Evolutionary conservation across 1,140 invertebrate species (phyloP).

Genomic region (Camponotus floridanus): DNA sequence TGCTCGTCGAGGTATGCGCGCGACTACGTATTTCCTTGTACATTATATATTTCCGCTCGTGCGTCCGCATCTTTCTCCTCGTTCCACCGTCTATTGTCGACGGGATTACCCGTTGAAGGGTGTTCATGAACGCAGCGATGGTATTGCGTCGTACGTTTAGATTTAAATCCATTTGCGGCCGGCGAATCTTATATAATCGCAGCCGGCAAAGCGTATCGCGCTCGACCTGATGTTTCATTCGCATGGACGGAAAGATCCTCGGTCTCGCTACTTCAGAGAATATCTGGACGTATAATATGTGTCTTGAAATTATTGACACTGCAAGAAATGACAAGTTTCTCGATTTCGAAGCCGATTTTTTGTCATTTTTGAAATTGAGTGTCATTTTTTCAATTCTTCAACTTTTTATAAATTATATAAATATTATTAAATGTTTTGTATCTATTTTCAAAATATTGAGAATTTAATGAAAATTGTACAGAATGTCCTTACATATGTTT

Average conservation of each 20-base stretch:
- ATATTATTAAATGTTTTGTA: too few species aligned
- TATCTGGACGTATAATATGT: background rate
- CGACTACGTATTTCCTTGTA: conserved; percentile 58
- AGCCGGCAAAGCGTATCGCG: conserved; percentile 24
- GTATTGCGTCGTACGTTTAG: conserved; percentile 50
- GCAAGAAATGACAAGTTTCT: background rate
- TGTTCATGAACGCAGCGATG: conserved; percentile 57
- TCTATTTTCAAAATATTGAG: too few species aligned
- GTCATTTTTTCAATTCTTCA: background rate
- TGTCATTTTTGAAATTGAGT: background rate
- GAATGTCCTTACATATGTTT: too few species aligned
- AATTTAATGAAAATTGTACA: too few species aligned
- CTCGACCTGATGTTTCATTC: conserved; percentile 34
- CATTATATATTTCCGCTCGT: conserved; percentile 45
- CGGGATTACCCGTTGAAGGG: conserved; percentile 51
- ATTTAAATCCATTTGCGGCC: conserved; percentile 57
- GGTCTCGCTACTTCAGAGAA: background rate
- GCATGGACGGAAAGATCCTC: background rate
- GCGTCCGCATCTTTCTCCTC: conserved; percentile 25
- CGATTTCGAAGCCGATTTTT: background rate
- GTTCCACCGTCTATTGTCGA: conserved; percentile 44
- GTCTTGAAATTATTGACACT: background rate
- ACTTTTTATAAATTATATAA: background rate
- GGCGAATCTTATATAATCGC: conserved; percentile 56
- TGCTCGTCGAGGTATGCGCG: conserved; percentile 69